Evolutionary conservation across 37 sponge, comb jelly and placozoan species (phyloP), one percentile per base, ranked within the genome.

Genomic region (Tethya wilhelma): DNA sequence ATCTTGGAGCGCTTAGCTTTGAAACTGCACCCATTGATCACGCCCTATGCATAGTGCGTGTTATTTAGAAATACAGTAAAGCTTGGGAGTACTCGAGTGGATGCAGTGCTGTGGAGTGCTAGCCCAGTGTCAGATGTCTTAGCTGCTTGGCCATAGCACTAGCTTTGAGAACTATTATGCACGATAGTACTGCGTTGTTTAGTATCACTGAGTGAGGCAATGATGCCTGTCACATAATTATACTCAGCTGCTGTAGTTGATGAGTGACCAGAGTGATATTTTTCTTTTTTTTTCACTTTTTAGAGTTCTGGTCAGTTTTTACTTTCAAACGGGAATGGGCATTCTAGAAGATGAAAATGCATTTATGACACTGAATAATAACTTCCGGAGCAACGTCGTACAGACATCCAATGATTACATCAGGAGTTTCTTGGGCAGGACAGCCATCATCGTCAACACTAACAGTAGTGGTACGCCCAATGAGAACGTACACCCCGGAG

Each of bases 241-340:
- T 62, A n/a, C 28, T 12, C 28, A n/a, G 39, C 33, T 67, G 34
- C 67, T 33, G 34, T 25, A 7, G 4, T 8, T 31, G 38, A 67
- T 32, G 29, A 11, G 4, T 17, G 33, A 4, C 14, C 39, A 60
- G 22, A 60, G 9, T 60, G 28, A 7, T 26, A n/a, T n/a, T 60
- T 25, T 60, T 25, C 7, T n/a, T 37, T 5, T 12, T 34, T 69
- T 29, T 53, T 34, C 56, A 23, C 11, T 22, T 14, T 57, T 4
- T 41, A 79, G 80, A 33, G 56, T 79, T 19, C 49, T 79, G 69
- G 22, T 79, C 0, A 55, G 56, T 23, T 56, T 79, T 7, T 79
- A 79, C 80, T 79, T 69, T 70, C 28, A 25, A 2, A 25, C 5
- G 3, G 42, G 3, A 2, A 29, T 65, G 37, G 17, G 26, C 14